Evolutionary conservation across 2,888 invertebrate genomes (phyloP).

Genomic region (Tachina lurida): DNA sequence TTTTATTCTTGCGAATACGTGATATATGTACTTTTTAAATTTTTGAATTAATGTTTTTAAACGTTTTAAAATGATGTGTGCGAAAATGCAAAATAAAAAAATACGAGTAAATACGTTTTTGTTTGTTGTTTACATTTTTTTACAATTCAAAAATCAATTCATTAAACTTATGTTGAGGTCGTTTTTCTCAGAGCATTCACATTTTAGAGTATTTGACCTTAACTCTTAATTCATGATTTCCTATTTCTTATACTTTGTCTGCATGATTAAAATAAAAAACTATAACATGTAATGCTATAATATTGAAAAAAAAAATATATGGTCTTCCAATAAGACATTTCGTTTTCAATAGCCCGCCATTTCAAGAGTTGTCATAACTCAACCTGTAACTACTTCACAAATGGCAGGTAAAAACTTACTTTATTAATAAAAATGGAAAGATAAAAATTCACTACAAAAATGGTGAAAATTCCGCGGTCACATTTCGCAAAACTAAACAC

Average conservation of each 20-base stretch:
- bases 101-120: not conserved
- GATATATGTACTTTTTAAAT: constrained; percentile 40
- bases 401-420: too few species aligned
- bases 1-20: constrained; percentile 59
- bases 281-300: too few species aligned
- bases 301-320: too few species aligned
- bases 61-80: constrained; percentile 31
- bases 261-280: too few species aligned
- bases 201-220: not conserved
- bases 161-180: not conserved
- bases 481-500: too few species aligned
- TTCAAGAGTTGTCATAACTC: too few species aligned
- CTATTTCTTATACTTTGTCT: not conserved
- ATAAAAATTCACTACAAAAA: too few species aligned
- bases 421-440: too few species aligned
- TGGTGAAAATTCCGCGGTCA: too few species aligned
- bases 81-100: not conserved
- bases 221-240: constrained; percentile 2
- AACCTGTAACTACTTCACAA: too few species aligned
- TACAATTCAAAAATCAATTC: not conserved
- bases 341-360: too few species aligned
- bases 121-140: not conserved
- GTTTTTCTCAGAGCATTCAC: constrained; percentile 5
- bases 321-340: too few species aligned
- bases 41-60: constrained; percentile 12